Base-by-base conservation (phyloP, 1,140 invertebrate genomes). In the Pachypeltis micranthus region DNA sequence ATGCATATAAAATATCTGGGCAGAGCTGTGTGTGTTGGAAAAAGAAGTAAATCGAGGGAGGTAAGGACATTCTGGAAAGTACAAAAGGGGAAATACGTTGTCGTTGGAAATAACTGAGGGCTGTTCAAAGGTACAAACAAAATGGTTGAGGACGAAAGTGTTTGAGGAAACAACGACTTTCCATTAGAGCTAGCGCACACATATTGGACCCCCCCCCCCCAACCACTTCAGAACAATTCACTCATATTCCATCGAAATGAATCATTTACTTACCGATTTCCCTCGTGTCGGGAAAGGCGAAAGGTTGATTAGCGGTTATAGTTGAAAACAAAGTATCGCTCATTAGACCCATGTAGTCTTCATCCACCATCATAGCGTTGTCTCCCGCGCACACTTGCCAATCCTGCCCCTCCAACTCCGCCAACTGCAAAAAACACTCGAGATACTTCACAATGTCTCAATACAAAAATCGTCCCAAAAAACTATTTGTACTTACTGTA, bases 241-340 rank as follows among this genome's bases (percentile, higher is more conserved):
- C 28, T 61, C 28, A 47, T 16, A 23, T 19, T 47, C 44, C 14
- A n/a, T 24, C 2, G 27, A 68, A 67, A 54, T 62, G 67, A 61
- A 62, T 66, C 59, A 68, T 66, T 63, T 2, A 71, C 76, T 80
- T 80, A 96, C 93, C 87, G 68, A 97, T 92, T 81, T 98, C 95
- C 77, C 91, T 84, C 28, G 93, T 87, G 80, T 97, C 94, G 4
- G 96, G 96, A 79, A 98, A 98, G 64, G 90, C 87, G 78, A 96
- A 93, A 21, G 93, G 91, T 74, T 93, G 91, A 77, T 90, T 91
- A 54, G 79, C 83, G 69, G 85, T 83, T 68, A 93, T 88, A 51
- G 88, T 89, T 58, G 90, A 90, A 74, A 94, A 93, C 31, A 95
- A 79, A 25, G 90, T 92, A 72, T 93, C 91, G 72, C 88, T 92